These are phyloP conservation scores for Macropus fuliginosus DNA, from an alignment of 2,797 vertebrate species.

Conservation along the genomic window DNA sequence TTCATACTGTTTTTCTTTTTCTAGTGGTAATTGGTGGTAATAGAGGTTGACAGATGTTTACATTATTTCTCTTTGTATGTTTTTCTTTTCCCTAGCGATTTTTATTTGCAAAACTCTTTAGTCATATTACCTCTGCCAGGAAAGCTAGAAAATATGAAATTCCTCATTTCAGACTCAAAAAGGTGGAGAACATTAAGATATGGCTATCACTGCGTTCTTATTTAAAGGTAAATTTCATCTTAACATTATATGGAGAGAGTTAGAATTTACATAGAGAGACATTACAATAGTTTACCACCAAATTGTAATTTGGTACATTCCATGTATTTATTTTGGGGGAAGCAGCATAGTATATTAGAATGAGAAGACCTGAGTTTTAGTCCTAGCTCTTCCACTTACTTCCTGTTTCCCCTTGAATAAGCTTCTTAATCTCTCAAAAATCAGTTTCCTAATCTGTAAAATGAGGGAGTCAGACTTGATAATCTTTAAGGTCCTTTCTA, in stretches of 20 bases:
- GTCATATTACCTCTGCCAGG: slow-evolving; percentile 97
- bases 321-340: not conserved
- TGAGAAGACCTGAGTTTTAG: not conserved
- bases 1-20: slow-evolving; percentile 25
- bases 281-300: not conserved
- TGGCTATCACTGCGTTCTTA: slow-evolving; percentile 98
- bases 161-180: slow-evolving; percentile 98
- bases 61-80: slow-evolving; percentile 51
- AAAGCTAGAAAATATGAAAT: slow-evolving; percentile 98
- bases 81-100: slow-evolving; percentile 88
- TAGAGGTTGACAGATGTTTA: not conserved
- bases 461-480: not conserved
- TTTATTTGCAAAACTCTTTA: slow-evolving; percentile 97
- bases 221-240: slow-evolving; percentile 89
- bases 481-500: not conserved
- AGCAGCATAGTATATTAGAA: not conserved
- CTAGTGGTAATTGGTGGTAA: not conserved
- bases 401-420: not conserved
- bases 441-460: not conserved
- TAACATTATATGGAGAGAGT: not conserved
- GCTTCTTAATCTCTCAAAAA: not conserved
- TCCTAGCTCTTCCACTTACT: not conserved
- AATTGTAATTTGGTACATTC: not conserved
- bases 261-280: not conserved
- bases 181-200: slow-evolving; percentile 99